Percentiles rank a stretch among this genome's conserved stretches.
phyloP scores from a whole-genome alignment of 2,797 vertebrate genomes.

The Onychomys leucogaster region DNA sequence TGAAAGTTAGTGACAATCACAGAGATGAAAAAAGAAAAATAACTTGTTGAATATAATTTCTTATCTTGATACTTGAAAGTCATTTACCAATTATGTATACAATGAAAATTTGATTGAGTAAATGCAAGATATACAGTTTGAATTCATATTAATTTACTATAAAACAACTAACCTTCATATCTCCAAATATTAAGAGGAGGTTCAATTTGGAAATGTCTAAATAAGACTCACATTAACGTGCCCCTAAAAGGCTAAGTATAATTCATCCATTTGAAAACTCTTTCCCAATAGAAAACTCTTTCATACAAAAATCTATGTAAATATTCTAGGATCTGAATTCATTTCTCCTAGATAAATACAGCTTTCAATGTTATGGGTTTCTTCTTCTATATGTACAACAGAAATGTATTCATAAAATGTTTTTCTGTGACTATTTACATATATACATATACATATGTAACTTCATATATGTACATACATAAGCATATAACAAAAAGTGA shows the following conservation, averaged over 20 bases:
- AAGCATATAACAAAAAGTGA: neutral
- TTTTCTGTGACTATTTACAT: neutral
- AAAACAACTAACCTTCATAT: neutral
- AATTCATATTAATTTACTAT: neutral
- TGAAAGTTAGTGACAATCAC: neutral
- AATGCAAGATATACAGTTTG: neutral
- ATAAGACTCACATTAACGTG: neutral
- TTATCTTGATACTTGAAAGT: neutral
- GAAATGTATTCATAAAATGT: neutral
- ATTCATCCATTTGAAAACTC: neutral
- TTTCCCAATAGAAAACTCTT: neutral
- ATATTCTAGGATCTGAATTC: neutral
- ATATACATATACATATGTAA: neutral
- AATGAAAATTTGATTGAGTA: neutral
- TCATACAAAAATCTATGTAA: neutral
- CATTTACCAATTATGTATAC: neutral
- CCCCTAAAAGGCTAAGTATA: neutral
- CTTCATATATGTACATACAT: too few species aligned
- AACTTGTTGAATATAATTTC: neutral
- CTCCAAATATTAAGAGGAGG: neutral
- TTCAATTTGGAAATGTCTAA: neutral
- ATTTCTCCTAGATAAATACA: neutral
- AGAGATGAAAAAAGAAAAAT: neutral
- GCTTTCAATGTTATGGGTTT: neutral
- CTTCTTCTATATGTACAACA: neutral